Conservation (phyloP, 2,888 invertebrate genomes). For the Ennomos erosarius region DNA sequence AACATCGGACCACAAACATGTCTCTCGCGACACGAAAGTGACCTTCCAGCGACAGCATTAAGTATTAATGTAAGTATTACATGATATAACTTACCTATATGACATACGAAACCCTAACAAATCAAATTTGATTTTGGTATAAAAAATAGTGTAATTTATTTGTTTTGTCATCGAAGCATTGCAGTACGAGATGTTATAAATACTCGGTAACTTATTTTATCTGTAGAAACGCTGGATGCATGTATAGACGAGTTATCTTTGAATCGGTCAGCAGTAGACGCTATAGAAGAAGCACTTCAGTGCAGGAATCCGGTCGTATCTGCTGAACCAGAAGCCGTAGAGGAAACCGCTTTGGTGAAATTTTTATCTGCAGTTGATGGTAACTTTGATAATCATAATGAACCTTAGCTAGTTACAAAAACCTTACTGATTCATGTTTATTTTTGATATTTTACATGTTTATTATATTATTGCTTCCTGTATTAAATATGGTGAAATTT, state of each 20-base stretch:
- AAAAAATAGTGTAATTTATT: too few relatives aligned
- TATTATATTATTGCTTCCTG: too few relatives aligned
- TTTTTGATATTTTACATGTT: too few relatives aligned
- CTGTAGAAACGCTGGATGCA: slow-evolving; percentile 35
- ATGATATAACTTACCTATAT: too few relatives aligned
- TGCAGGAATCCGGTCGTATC: slow-evolving; percentile 10
- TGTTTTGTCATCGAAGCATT: background rate
- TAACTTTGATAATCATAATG: too few relatives aligned
- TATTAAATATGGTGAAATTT: too few relatives aligned
- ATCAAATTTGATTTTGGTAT: background rate
- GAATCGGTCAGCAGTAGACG: slow-evolving; percentile 23
- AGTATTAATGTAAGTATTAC: background rate
- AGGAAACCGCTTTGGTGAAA: slow-evolving; percentile 17
- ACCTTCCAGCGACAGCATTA: slow-evolving; percentile 1
- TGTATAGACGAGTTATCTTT: slow-evolving; percentile 22
- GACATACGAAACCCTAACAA: too few relatives aligned
- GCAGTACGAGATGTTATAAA: too few relatives aligned
- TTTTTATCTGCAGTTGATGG: slow-evolving; percentile 20
- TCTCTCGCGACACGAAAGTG: background rate
- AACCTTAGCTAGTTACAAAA: too few relatives aligned
- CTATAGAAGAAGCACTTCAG: slow-evolving; percentile 15
- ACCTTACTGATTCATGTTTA: too few relatives aligned
- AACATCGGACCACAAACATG: background rate
- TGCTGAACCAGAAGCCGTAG: slow-evolving; percentile 13
- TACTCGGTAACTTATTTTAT: background rate